Percentiles rank a stretch among this genome's conserved stretches.
Evolutionary conservation across 2,888 invertebrate species (phyloP).

Genomic region (Aquatica leii): DNA sequence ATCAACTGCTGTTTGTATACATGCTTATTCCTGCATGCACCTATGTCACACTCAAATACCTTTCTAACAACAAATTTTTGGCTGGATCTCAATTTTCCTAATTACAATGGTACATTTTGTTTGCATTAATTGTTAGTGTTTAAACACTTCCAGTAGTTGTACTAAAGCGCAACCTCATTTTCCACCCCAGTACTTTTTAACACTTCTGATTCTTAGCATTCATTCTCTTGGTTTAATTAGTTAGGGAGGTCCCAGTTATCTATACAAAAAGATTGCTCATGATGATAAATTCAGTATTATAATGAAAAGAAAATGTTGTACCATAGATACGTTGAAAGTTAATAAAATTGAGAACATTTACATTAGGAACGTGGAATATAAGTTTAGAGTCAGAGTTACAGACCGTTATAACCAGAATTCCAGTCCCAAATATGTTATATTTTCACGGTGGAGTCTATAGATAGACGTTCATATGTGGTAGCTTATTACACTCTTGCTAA

Average conservation of each 20-base stretch:
- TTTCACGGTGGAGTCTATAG: neutral
- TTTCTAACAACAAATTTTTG: neutral
- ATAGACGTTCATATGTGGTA: neutral
- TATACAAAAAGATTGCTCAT: neutral
- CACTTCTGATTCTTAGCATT: too few relatives aligned
- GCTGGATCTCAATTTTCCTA: neutral
- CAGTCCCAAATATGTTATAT: neutral
- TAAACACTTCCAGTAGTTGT: neutral
- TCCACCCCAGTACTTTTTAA: neutral
- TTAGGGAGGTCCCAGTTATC: neutral
- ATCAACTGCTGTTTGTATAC: neutral
- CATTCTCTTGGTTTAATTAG: neutral
- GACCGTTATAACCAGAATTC: neutral
- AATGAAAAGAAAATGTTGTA: neutral
- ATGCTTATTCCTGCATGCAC: neutral
- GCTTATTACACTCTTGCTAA: neutral
- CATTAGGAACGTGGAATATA: neutral
- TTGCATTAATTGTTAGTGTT: neutral
- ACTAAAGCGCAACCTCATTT: neutral
- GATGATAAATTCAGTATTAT: neutral
- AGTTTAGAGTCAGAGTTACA: neutral
- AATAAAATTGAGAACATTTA: neutral
- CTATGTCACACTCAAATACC: neutral
- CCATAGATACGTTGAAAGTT: neutral
- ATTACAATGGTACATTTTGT: neutral